phyloP scores from a whole-genome alignment of 2,797 vertebrate species.

The Peromyscus melanophrys region DNA sequence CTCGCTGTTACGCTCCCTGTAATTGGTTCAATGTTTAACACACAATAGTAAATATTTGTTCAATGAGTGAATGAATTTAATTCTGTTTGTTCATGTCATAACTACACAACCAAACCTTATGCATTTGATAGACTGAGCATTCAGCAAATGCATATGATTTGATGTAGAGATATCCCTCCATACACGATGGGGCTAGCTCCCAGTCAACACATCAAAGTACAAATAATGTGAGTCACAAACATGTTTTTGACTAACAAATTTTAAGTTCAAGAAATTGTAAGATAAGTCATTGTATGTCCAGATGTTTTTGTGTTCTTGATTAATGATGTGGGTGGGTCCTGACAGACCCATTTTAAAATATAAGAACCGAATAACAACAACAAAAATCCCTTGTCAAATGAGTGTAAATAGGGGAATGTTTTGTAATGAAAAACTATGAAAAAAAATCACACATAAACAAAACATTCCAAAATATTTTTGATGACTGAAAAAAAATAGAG shows the following conservation, averaged over 20 bases:
- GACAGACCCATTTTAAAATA: neutral
- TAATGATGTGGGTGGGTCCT: neutral
- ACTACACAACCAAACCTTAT: neutral
- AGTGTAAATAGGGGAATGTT: neutral
- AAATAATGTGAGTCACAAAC: neutral
- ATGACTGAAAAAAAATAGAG: neutral
- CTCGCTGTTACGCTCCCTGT: neutral
- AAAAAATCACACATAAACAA: neutral
- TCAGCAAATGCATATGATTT: neutral
- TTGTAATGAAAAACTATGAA: neutral
- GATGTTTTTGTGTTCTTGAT: neutral
- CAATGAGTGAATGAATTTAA: neutral
- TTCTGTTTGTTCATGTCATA: constrained; percentile 20
- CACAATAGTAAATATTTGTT: constrained; percentile 37
- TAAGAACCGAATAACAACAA: neutral
- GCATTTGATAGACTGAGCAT: neutral
- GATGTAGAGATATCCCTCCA: neutral
- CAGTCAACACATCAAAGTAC: neutral
- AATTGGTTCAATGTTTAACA: constrained; percentile 26
- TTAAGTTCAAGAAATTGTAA: too few species aligned
- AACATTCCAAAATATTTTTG: neutral
- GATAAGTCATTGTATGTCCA: neutral
- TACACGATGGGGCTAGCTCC: neutral
- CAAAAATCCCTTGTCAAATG: neutral
- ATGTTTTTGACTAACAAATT: neutral